Evolutionary conservation across 2,113 vertebrate species (phyloP), one percentile per base, ranked within the genome.

Genomic region (Scatophagus argus): DNA sequence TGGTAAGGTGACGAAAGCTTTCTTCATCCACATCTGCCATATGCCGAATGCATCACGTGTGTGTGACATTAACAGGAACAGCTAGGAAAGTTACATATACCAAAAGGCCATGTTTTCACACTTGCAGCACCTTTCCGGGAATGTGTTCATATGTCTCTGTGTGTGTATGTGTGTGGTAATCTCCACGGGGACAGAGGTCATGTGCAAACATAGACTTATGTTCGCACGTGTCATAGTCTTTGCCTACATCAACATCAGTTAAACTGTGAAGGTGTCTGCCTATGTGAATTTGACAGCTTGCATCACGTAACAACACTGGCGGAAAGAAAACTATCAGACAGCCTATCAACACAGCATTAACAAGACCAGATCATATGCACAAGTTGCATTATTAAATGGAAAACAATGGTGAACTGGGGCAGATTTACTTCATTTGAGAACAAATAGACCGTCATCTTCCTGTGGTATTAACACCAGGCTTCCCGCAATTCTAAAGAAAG

Each of bases 91-190:
- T 93, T 93, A 93, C 56, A 71, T 82, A 89, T 79, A 93, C 86
- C 83, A 73, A 79, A 74, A 86, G 78, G 79, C 82, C 85, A 68
- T 86, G 90, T 89, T 93, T 93, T 91, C 88, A 90, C 88, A 88
- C 85, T 89, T 43, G 62, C 79, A 31, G 61, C 43, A 71, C 83
- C 77, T 87, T 92, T 92, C 81, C 74, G 77, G 90, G 86, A 92
- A 91, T 29, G 75, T 84, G 86, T 89, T 80, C 78, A 61, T 90
- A 74, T 66, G 84, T 84, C 64, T 29, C 75, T 55, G 65, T 47
- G 14, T 39, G 71, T 66, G 62, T 52, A 39, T 39, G 67, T 79
- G 86, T 91, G 90, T 86, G 87, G 84, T 88, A 81, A 69, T 39
- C 61, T 88, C 80, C 81, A 10, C 2, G 3, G 89, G 89, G 85